phyloP scores from a whole-genome alignment of 2,797 vertebrate genomes.

The Gobio occitaniae region DNA sequence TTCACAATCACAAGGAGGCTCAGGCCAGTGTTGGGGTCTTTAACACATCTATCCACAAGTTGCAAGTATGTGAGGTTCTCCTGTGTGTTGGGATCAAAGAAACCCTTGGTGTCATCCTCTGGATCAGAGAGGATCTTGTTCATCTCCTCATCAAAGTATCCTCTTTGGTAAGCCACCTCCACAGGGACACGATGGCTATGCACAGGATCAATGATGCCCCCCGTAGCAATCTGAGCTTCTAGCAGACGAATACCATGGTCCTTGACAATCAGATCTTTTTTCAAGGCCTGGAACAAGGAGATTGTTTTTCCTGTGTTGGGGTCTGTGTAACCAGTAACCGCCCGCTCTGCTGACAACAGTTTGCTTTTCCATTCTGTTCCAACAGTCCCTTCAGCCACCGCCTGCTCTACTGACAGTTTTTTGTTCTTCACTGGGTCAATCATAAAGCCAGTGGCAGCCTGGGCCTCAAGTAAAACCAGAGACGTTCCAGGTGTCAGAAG shows the following conservation, averaged over 20 bases:
- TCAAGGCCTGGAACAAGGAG: conserved; percentile 59
- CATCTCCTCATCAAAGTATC: conserved; percentile 80
- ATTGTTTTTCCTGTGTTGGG: background rate
- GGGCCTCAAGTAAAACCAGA: conserved; percentile 56
- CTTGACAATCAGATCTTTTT: conserved; percentile 82
- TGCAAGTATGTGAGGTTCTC: conserved; percentile 85
- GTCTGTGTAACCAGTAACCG: background rate
- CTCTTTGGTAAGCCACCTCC: conserved; percentile 76
- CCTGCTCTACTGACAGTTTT: conserved; percentile 69
- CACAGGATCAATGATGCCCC: conserved; percentile 80
- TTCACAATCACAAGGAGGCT: conserved; percentile 70
- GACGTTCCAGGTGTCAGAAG: background rate
- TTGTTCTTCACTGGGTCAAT: conserved; percentile 78
- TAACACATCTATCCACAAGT: conserved; percentile 78
- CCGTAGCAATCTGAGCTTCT: conserved; percentile 88
- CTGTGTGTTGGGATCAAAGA: conserved; percentile 84
- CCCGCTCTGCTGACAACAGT: background rate
- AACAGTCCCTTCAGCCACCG: background rate
- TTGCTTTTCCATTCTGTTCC: background rate
- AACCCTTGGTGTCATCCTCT: conserved; percentile 80
- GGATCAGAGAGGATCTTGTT: conserved; percentile 76
- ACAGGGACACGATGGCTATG: conserved; percentile 80
- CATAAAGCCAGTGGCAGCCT: conserved; percentile 80
- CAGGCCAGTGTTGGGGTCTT: conserved; percentile 64
- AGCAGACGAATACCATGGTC: conserved; percentile 85